These are phyloP conservation scores for Sycon ciliatum DNA, from an alignment of 37 sponge, comb jelly and placozoan species.

Conservation along the genomic window DNA sequence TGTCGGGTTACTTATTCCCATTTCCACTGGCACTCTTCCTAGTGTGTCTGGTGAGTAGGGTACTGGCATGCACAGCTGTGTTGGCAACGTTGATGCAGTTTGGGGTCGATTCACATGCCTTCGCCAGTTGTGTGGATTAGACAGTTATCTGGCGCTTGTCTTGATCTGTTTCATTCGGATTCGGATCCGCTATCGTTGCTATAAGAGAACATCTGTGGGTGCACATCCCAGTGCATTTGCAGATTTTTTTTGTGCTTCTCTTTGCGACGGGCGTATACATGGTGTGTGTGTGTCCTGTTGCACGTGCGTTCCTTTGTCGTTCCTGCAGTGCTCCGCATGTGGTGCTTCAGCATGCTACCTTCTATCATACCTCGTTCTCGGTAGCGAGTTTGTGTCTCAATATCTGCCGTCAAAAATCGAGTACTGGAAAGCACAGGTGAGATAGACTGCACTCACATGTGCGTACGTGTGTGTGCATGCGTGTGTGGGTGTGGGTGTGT, in stretches of 20 bases:
- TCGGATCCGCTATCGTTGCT: too few relatives aligned
- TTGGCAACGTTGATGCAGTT: too few relatives aligned
- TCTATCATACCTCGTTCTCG: conserved; percentile 62
- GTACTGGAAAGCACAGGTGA: conserved; percentile 56
- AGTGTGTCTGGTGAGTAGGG: conserved; percentile 56
- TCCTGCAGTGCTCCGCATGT: conserved; percentile 51
- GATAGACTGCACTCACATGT: background rate
- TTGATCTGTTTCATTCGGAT: too few relatives aligned
- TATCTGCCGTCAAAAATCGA: conserved; percentile 49
- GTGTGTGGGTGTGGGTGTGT: conserved; percentile 13
- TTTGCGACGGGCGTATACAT: too few relatives aligned
- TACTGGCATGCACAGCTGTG: background rate
- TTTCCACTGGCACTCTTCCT: conserved; percentile 73
- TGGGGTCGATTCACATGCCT: too few relatives aligned
- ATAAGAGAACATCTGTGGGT: too few relatives aligned
- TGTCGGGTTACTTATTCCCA: conserved; percentile 82
- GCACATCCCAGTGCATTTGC: background rate
- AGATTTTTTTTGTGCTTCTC: background rate
- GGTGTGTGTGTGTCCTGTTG: background rate
- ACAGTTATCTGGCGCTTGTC: too few relatives aligned
- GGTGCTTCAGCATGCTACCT: conserved; percentile 78
- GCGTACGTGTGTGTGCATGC: conserved; percentile 1
- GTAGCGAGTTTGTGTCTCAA: conserved; percentile 43
- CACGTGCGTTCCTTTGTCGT: background rate
- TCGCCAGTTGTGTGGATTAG: too few relatives aligned